Conservation (phyloP, 2,888 invertebrate genomes). For the Meta bourneti region DNA sequence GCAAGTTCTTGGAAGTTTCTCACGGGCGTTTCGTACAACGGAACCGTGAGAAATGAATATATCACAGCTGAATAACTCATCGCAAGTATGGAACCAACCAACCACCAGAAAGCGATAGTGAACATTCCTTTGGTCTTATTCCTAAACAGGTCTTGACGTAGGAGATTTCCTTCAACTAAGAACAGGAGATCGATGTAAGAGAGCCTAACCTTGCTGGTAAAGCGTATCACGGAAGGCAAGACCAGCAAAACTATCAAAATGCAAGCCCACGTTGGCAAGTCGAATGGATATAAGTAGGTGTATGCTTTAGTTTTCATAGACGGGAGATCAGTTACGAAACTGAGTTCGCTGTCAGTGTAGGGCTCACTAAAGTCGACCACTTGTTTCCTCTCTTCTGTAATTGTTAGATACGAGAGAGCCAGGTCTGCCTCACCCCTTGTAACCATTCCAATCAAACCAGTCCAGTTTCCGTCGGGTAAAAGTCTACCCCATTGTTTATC, state of each 20-base stretch:
- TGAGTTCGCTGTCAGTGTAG: neutral
- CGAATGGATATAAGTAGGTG: neutral
- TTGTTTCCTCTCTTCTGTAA: neutral
- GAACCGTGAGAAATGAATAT: neutral
- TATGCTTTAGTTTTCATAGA: too few species aligned
- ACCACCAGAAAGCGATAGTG: neutral
- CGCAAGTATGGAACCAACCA: neutral
- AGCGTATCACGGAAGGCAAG: neutral
- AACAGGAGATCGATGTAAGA: neutral
- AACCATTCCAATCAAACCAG: neutral
- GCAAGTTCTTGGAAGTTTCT: neutral
- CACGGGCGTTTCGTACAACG: neutral
- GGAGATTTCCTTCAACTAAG: neutral
- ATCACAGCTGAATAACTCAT: neutral
- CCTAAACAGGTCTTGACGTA: neutral
- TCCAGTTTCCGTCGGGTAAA: conserved; percentile 2
- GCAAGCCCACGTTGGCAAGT: neutral
- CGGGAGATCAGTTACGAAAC: neutral
- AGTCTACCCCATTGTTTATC: neutral
- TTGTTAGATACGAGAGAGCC: neutral
- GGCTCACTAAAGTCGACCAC: neutral
- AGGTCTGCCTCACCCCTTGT: neutral
- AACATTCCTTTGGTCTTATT: neutral
- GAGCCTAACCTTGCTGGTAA: neutral
- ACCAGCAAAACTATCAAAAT: neutral